phyloP scores from a whole-genome alignment of 2,113 vertebrate species.

The Isichthys henryi region DNA sequence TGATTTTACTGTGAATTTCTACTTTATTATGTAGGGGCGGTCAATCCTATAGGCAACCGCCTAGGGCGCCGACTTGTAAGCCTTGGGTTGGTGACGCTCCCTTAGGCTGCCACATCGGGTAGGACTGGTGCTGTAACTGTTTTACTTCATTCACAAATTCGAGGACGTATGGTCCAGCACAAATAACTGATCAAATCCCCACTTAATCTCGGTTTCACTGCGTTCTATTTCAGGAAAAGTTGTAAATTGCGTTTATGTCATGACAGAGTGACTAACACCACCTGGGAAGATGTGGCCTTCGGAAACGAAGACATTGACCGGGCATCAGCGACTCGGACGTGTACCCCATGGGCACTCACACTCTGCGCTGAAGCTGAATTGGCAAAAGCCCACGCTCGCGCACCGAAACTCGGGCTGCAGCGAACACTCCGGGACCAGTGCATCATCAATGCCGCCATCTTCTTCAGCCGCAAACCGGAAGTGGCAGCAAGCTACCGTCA shows the following conservation, averaged over 20 bases:
- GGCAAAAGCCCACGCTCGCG: constrained; percentile 33
- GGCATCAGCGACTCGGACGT: neutral
- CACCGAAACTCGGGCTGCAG: constrained; percentile 35
- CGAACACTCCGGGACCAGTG: constrained; percentile 37
- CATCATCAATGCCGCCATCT: constrained; percentile 57
- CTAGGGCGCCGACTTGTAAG: neutral
- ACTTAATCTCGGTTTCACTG: neutral
- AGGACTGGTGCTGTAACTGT: neutral
- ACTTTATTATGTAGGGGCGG: neutral
- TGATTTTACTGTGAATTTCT: neutral
- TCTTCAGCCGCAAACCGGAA: neutral
- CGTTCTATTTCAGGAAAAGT: neutral
- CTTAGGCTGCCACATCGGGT: neutral
- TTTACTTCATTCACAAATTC: neutral
- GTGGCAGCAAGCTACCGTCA: constrained; percentile 6
- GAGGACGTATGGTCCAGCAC: neutral
- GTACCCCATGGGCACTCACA: constrained; percentile 36
- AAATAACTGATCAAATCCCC: neutral
- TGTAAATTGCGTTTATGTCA: neutral
- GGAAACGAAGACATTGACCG: neutral
- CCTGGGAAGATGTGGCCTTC: neutral
- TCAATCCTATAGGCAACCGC: neutral
- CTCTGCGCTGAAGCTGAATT: constrained; percentile 30
- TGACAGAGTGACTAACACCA: neutral
- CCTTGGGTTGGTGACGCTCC: neutral